Base-by-base conservation (phyloP, 2,797 vertebrate species). In the Syngnathus acus region DNA sequence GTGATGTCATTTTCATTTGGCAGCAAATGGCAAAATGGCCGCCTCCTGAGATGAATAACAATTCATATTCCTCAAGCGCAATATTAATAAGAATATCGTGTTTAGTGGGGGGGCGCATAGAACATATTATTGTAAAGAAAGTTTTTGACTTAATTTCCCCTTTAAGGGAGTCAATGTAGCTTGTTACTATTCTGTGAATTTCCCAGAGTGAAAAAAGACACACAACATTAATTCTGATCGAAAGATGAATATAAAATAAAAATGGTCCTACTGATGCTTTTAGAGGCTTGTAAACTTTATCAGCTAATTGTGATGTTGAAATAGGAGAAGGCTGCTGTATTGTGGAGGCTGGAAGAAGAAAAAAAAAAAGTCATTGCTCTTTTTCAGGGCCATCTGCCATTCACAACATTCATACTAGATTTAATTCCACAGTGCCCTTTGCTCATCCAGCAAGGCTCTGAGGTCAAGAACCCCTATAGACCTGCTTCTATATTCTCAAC, bases 391-490 rank as follows among this genome's bases (percentile, higher is more conserved):
- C 42, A 67, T 73, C 71, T 71, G 47, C 66, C 50, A 72, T 77
- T 79, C 73, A 72, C 70, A 69, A 50, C 71, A 68, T 80, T 80
- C 71, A 66, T 38, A 45, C 71, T 65, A 68, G 84, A 73, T 82
- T 77, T 60, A 70, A 53, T 69, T 76, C 78, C 73, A 80, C 72
- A 67, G 72, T 72, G 66, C 68, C 70, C n/a, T 62, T 62, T 85
- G 82, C 79, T 82, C 83, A 86, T 84, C 73, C 72, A 63, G 72
- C 82, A 79, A 74, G 81, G 68, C 81, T 67, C 65, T 55, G 83
- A 83, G 89, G 91, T 90, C 87, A 87, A 73, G 1, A 40, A 0
- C 71, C 80, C 80, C 83, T 62, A 2, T 47, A 76, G 77, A 78
- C 78, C 72, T 72, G 65, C 62, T 76, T 78, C 68, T 64, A 73